These are phyloP conservation scores for Aporophyla lueneburgensis DNA, from an alignment of 2,888 invertebrate species.

Conservation along the genomic window DNA sequence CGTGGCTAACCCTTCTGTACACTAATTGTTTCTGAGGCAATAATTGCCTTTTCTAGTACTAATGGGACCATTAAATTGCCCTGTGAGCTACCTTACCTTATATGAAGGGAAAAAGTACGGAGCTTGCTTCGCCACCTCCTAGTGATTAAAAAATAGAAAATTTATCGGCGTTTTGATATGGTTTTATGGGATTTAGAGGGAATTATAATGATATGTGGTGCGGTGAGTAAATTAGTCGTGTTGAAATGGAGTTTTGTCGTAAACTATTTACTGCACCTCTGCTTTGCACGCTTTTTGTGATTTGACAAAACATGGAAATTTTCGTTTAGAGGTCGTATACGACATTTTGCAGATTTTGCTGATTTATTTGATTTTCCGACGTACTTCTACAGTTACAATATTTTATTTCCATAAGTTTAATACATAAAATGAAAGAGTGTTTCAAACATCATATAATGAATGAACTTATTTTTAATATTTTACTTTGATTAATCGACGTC, in stretches of 20 bases:
- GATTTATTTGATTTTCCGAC: too few species aligned
- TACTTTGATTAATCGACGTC: too few species aligned
- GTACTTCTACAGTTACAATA: too few species aligned
- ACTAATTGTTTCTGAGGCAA: constrained; percentile 80
- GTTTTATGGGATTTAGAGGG: constrained; percentile 39
- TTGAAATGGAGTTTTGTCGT: not conserved
- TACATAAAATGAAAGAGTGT: too few species aligned
- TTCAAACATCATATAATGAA: too few species aligned
- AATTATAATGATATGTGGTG: constrained; percentile 24
- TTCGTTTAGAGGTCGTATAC: too few species aligned
- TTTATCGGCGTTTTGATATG: constrained; percentile 49
- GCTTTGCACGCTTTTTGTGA: not conserved
- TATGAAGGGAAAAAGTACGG: constrained; percentile 47
- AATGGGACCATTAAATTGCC: constrained; percentile 77
- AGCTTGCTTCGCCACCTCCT: constrained; percentile 65
- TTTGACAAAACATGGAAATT: not conserved
- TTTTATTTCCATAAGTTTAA: too few species aligned
- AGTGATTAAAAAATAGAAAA: constrained; percentile 54
- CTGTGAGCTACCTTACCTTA: constrained; percentile 62
- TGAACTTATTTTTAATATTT: too few species aligned
- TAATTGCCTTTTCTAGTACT: constrained; percentile 81
- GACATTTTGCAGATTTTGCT: too few species aligned
- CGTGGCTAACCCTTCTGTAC: constrained; percentile 45
- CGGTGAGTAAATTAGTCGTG: not conserved
- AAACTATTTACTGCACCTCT: too few species aligned